Conservation (phyloP, 2,888 invertebrate genomes). For the Drosophila tripunctata region DNA sequence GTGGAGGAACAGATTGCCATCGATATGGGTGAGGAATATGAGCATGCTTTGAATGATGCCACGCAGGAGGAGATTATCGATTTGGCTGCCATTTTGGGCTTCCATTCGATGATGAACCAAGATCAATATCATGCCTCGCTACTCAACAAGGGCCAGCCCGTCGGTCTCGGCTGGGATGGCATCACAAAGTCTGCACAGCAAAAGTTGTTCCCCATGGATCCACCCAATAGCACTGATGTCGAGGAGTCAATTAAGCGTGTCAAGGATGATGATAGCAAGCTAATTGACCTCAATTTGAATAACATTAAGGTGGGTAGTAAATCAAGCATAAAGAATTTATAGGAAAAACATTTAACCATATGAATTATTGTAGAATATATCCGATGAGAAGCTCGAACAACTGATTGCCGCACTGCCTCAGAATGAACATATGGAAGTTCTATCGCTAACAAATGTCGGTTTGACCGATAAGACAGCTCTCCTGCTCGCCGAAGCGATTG, state of each 20-base stretch:
- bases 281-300: slow-evolving; percentile 98
- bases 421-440: slow-evolving; percentile 95
- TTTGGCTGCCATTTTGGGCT: slow-evolving; percentile 98
- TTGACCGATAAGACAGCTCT: slow-evolving; percentile 94
- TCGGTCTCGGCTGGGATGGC: slow-evolving; percentile 96
- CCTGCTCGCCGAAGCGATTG: slow-evolving; percentile 92
- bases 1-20: slow-evolving; percentile 96
- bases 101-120: slow-evolving; percentile 99
- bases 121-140: slow-evolving; percentile 99
- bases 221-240: slow-evolving; percentile 98
- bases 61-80: slow-evolving; percentile 99
- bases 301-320: slow-evolving; percentile 94
- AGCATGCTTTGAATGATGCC: slow-evolving; percentile 93
- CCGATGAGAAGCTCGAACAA: slow-evolving; percentile 96
- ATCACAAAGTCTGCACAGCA: slow-evolving; percentile 96
- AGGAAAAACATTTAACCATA: no score
- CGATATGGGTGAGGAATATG: slow-evolving; percentile 97
- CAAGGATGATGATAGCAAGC: slow-evolving; percentile 93
- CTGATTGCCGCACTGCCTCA: slow-evolving; percentile 94
- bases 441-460: slow-evolving; percentile 97
- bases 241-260: slow-evolving; percentile 96
- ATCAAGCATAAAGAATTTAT: no score
- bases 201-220: slow-evolving; percentile 96
- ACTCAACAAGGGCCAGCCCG: slow-evolving; percentile 94
- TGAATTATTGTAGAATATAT: slow-evolving; percentile 90